These are phyloP conservation scores for Seira sanloemensis DNA, from an alignment of 2,888 invertebrate species.

Conservation along the genomic window DNA sequence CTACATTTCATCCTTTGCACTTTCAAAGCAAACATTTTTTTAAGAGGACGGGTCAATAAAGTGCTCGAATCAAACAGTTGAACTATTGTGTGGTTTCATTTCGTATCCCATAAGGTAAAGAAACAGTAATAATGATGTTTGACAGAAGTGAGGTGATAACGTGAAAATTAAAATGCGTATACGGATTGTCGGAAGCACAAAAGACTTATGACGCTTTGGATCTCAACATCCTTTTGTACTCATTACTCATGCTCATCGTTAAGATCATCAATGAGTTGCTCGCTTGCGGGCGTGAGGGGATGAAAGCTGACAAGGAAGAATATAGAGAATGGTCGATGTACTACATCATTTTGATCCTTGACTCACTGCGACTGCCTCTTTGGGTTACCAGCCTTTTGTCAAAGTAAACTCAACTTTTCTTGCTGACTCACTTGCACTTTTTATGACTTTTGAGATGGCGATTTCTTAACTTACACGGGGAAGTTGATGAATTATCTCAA, in stretches of 20 bases:
- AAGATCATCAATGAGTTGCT: background rate
- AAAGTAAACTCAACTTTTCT: background rate
- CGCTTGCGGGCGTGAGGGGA: background rate
- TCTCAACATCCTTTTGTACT: background rate
- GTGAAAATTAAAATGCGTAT: conserved; percentile 24
- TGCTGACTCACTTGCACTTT: background rate
- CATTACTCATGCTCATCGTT: conserved; percentile 4
- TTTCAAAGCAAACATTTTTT: conserved; percentile 15
- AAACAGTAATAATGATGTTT: conserved; percentile 9
- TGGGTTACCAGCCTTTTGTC: no score
- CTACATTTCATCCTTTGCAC: background rate
- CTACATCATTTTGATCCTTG: no score
- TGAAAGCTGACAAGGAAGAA: background rate
- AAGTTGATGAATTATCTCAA: no score
- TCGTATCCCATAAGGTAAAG: background rate
- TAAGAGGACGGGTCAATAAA: background rate
- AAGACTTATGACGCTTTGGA: background rate
- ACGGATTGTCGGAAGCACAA: background rate
- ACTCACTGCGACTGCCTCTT: no score
- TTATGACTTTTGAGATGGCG: no score
- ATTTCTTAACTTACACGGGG: no score
- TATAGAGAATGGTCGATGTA: no score
- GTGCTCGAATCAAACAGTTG: no score
- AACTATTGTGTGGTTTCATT: no score
- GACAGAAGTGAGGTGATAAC: conserved; percentile 23